Evolutionary conservation across 2,113 vertebrate species (phyloP).

Genomic region (Bubalus kerabau): DNA sequence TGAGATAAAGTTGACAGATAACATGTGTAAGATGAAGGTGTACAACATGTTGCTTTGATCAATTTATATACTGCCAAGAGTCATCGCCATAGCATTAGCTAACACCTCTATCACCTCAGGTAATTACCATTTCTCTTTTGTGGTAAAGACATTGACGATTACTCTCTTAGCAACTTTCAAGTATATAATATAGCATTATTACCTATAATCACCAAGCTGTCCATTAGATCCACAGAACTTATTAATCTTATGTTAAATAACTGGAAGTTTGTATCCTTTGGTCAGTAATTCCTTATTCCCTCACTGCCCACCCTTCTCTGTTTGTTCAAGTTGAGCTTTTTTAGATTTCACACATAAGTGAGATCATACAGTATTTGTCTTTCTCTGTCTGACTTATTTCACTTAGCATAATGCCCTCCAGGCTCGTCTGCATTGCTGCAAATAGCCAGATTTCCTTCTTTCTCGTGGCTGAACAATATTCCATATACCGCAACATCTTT

Average conservation of each 20-base stretch:
- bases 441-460: not conserved
- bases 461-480: not conserved
- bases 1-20: not conserved
- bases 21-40: not conserved
- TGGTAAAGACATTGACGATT: not conserved
- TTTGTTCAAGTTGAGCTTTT: not conserved
- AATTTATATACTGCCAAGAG: not conserved
- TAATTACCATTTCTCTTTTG: not conserved
- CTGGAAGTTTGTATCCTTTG: not conserved
- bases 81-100: not conserved
- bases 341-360: not conserved
- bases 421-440: not conserved
- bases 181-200: not conserved
- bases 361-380: not conserved
- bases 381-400: not conserved
- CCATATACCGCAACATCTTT: not conserved
- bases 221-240: not conserved
- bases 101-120: not conserved
- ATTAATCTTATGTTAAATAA: not conserved
- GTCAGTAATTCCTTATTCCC: not conserved
- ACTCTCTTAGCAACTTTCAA: not conserved
- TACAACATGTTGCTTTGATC: not conserved
- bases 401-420: not conserved
- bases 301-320: not conserved
- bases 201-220: not conserved